Percentiles rank a stretch among this genome's conserved stretches.
phyloP scores from a whole-genome alignment of 2,888 invertebrate species.

The Meteorus colon region DNA sequence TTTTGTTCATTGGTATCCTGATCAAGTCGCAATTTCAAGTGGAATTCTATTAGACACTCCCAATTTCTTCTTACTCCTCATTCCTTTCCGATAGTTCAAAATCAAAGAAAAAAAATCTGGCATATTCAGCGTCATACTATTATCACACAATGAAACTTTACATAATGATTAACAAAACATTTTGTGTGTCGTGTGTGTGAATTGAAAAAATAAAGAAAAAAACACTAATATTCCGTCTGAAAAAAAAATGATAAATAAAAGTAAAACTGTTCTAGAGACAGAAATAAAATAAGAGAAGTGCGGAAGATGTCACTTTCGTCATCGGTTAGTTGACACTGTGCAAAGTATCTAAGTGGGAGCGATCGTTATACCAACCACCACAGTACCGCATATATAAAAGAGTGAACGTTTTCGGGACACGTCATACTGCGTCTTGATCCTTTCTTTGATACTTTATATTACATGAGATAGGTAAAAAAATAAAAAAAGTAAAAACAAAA shows the following conservation, averaged over 20 bases:
- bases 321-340: constrained; percentile 5
- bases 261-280: background rate
- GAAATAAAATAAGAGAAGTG: background rate
- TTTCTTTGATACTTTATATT: background rate
- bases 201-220: background rate
- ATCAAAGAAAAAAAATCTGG: too few species aligned
- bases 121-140: too few species aligned
- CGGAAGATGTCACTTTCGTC: constrained; percentile 20
- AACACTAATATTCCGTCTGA: background rate
- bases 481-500: constrained; percentile 1
- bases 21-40: too few species aligned
- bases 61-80: too few species aligned
- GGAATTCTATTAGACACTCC: too few species aligned
- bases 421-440: background rate
- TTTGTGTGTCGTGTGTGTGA: background rate
- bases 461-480: background rate
- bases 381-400: background rate
- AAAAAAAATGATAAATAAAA: background rate
- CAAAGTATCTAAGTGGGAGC: constrained; percentile 11
- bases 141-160: too few species aligned
- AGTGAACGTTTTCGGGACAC: background rate
- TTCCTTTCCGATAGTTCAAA: too few species aligned
- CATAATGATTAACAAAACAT: background rate
- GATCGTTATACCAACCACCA: background rate
- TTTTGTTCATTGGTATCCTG: too few species aligned